Percentiles rank a stretch among this genome's conserved stretches.
Conservation (phyloP, 2,888 invertebrate genomes). For the Scaptodrosophila latifasciaeformis region DNA sequence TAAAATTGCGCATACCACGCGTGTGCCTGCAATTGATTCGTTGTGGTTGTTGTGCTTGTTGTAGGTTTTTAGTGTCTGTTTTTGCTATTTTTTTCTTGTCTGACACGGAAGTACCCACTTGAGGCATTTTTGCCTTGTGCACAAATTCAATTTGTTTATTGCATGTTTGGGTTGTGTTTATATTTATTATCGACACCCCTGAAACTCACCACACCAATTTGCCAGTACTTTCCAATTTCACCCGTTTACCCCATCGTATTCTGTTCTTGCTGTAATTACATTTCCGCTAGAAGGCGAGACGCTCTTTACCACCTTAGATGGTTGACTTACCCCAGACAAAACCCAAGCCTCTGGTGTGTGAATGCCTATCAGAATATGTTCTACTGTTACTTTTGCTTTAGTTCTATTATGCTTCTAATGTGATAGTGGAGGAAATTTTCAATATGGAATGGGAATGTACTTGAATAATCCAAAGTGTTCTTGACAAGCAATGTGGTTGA, state of each 20-base stretch:
- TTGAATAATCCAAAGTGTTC: too few species aligned
- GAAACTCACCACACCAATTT: background rate
- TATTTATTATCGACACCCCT: slow-evolving; percentile 59
- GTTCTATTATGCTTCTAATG: too few species aligned
- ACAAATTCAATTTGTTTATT: slow-evolving; percentile 69
- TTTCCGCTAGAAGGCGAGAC: slow-evolving; percentile 41
- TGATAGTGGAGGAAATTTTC: too few species aligned
- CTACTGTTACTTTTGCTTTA: too few species aligned
- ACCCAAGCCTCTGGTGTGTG: too few species aligned
- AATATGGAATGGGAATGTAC: too few species aligned
- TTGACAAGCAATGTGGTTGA: too few species aligned
- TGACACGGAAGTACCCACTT: slow-evolving; percentile 3
- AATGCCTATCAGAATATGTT: too few species aligned
- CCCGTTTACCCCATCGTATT: background rate
- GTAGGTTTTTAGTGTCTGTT: too few species aligned
- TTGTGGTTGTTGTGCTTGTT: slow-evolving; percentile 1
- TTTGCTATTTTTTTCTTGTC: too few species aligned
- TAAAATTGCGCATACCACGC: slow-evolving; percentile 37
- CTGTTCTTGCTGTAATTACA: slow-evolving; percentile 42
- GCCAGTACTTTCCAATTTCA: slow-evolving; percentile 18
- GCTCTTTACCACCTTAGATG: too few species aligned
- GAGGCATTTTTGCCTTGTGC: background rate
- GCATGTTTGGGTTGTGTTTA: slow-evolving; percentile 60
- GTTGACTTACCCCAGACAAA: too few species aligned
- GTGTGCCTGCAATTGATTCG: slow-evolving; percentile 10